Base-by-base conservation (phyloP, 2,888 invertebrate genomes). In the Andrena bucephala region DNA sequence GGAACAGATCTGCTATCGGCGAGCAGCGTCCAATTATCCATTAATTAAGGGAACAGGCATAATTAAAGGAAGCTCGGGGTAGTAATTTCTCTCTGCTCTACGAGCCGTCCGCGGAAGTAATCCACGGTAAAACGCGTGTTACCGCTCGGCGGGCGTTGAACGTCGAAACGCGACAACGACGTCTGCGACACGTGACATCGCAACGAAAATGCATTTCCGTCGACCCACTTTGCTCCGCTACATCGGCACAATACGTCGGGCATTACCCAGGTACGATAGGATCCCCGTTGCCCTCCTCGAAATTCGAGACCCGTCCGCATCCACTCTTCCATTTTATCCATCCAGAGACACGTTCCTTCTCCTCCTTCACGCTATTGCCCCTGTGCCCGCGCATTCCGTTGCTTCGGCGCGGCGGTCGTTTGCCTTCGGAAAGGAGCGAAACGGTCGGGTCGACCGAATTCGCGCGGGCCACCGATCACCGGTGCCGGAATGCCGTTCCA, bases 181-280 rank as follows among this genome's bases (percentile, higher is more conserved):
- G 57, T 70, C 77, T 57, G n/a, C 24, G 20, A 62, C 48, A 68
- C 27, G 78, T 68, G 72, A 78, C 72, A 31, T 72, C 54, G 16
- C 63, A 24, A 27, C 66, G 74, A 75, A 83, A 85, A 80, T 71
- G 77, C 75, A 78, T 85, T 80, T 81, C 72, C 68, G 69, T 78
- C 48, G 83, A 85, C 80, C 80, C 70, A 76, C 70, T 82, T 77
- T 62, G 65, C 52, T 24, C 31, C 48, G 59, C 79, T 77, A 73
- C 75, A 75, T 66, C 52, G 68, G 48, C 42, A 77, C 73, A 78
- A 76, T 77, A 73, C 69, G 63, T 60, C 20, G 20, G 42, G 59
- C 72, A 71, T 83, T 83, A 73, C 57, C 16, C 54, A 52, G 72
- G 72, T 82, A 82, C 82, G 50, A 84, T 86, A 75, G 57, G 62